Conservation (phyloP, 2,888 invertebrate species). For the Lampropteryx suffumata region DNA sequence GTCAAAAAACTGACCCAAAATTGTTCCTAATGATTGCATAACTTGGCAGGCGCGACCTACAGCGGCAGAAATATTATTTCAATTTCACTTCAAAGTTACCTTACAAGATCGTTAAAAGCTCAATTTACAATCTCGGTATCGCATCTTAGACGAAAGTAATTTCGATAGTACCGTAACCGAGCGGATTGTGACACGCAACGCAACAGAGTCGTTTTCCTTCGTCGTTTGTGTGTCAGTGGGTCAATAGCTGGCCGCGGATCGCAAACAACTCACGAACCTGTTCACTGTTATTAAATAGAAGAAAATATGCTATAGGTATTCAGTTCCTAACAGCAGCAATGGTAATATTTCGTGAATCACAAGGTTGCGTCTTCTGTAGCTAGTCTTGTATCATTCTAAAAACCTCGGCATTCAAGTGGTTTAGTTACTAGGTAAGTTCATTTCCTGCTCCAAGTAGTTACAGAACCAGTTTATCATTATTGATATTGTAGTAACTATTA, state of each 20-base stretch:
- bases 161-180: slow-evolving; percentile 40
- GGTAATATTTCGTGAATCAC: no score
- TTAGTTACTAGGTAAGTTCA: slow-evolving; percentile 22
- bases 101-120: slow-evolving; percentile 19
- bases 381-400: not conserved
- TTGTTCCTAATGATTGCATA: slow-evolving; percentile 6
- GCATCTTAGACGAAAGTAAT: slow-evolving; percentile 47
- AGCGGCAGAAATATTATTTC: not conserved
- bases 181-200: slow-evolving; percentile 59
- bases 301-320: slow-evolving; percentile 11
- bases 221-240: slow-evolving; percentile 73
- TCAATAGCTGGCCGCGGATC: slow-evolving; percentile 74
- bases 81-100: slow-evolving; percentile 6
- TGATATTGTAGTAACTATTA: slow-evolving; percentile 27
- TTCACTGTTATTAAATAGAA: slow-evolving; percentile 42
- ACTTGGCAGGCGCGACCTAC: slow-evolving; percentile 10
- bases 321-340: not conserved
- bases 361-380: not conserved
- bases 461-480: slow-evolving; percentile 23
- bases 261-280: slow-evolving; percentile 69
- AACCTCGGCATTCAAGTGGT: slow-evolving; percentile 16
- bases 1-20: not conserved
- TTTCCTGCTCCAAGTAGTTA: slow-evolving; percentile 30
- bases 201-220: slow-evolving; percentile 70
- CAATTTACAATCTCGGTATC: slow-evolving; percentile 26